Base-by-base conservation (phyloP, 92 coral and sea anemone species). In the Scolanthus callimorphus region DNA sequence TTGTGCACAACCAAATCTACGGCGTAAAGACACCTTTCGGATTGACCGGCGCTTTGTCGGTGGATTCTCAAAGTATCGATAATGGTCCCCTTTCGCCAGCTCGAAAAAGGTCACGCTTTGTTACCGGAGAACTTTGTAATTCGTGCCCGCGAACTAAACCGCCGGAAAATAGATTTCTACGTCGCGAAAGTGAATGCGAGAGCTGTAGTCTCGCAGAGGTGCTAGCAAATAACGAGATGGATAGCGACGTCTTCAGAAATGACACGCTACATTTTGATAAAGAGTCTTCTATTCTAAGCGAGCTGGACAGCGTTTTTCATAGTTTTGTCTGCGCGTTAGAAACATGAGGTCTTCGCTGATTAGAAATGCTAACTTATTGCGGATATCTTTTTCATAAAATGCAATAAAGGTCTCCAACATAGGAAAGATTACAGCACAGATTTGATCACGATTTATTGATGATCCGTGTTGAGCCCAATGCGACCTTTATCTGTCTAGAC, bases 311-410 rank as follows among this genome's bases (percentile, higher is more conserved):
- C 31, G 95, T 87, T 3, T 85, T 92, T 63, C 96, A 85, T 55
- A 92, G 88, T 59, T 90, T 88, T 60, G 86, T 92, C 25, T 88
- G 98, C 59, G 94, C 96, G 22, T 55, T 92, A 41, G 98, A 92
- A 44, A 81, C 96, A 73, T 92, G 83, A 78, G 65, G 53, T 34
- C 15, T 34, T 34, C 15, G 15, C 15, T 34, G 43, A n/a, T n/a
- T n/a, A n/a, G n/a, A n/a, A n/a, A n/a, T n/a, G n/a, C n/a, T n/a
- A n/a, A n/a, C n/a, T n/a, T n/a, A n/a, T n/a, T n/a, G n/a, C n/a
- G n/a, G n/a, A n/a, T n/a, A n/a, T n/a, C n/a, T n/a, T n/a, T n/a
- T n/a, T n/a, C n/a, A n/a, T n/a, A n/a, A n/a, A n/a, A n/a, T n/a
- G n/a, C n/a, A n/a, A n/a, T n/a, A n/a, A n/a, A n/a, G n/a, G n/a